Conservation (phyloP, 2,113 vertebrate species). For the Sinocyclocheilus grahami region DNA sequence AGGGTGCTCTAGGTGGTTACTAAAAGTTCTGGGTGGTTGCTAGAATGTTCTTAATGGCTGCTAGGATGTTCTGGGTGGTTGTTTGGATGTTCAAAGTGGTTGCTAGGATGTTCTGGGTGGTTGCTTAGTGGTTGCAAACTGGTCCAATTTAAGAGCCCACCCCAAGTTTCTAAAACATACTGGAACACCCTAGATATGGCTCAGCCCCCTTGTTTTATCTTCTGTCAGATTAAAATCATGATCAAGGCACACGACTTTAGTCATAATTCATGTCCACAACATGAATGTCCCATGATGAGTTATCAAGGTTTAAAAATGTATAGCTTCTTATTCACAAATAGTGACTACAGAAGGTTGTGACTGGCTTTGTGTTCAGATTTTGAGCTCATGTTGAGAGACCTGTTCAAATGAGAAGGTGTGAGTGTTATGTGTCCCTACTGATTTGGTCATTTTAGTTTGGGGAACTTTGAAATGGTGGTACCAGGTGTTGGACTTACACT, state of each 20-base stretch:
- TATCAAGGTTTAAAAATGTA: background rate
- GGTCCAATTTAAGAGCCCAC: too few species aligned
- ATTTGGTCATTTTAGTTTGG: background rate
- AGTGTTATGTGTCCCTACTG: background rate
- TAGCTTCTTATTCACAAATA: background rate
- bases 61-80: too few species aligned
- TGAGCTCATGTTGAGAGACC: background rate
- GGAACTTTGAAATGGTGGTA: conserved; percentile 17
- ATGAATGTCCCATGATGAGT: background rate
- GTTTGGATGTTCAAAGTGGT: too few species aligned
- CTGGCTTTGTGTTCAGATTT: conserved; percentile 13
- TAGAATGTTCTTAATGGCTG: too few species aligned
- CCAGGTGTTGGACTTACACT: conserved; percentile 9
- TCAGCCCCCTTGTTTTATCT: background rate
- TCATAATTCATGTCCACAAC: background rate
- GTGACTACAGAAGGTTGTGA: background rate
- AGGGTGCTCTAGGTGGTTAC: too few species aligned
- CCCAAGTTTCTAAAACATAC: too few species aligned
- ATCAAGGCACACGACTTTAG: background rate
- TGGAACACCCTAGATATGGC: too few species aligned
- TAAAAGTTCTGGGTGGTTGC: too few species aligned
- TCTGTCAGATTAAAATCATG: background rate
- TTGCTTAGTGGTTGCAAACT: too few species aligned
- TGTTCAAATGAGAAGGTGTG: background rate
- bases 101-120: too few species aligned